phyloP scores from a whole-genome alignment of 2,113 vertebrate species.

The Rhinolophus sinicus region DNA sequence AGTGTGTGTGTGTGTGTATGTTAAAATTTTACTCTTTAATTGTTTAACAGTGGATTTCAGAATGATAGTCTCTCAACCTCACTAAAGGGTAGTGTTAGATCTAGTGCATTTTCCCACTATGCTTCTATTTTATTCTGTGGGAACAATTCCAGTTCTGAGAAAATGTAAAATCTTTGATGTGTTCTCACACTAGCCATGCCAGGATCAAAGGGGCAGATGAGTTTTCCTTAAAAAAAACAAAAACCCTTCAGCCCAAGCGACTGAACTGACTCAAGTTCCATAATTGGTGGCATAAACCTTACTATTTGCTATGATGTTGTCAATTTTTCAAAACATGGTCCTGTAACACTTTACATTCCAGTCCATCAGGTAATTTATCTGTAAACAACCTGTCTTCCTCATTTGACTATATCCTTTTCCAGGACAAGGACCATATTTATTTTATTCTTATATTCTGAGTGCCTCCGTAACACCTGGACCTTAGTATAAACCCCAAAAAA shows the following conservation, averaged over 20 bases:
- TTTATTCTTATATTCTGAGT: neutral
- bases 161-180: neutral
- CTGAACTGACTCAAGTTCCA: neutral
- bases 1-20: neutral
- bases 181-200: neutral
- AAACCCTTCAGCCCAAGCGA: neutral
- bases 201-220: neutral
- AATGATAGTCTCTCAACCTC: neutral
- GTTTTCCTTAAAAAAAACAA: neutral
- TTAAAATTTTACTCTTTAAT: neutral
- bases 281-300: neutral
- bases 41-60: slow-evolving; percentile 21
- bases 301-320: neutral
- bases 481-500: neutral
- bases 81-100: slow-evolving; percentile 23
- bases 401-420: neutral
- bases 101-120: neutral
- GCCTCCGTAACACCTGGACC: neutral
- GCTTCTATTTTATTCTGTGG: slow-evolving; percentile 40
- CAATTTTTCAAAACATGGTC: neutral
- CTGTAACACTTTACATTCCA: neutral
- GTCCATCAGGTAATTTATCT: neutral
- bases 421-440: neutral
- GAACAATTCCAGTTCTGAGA: slow-evolving; percentile 20
- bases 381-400: neutral